Conservation (phyloP, 2,797 vertebrate genomes). For the Aulostomus chinensis region DNA sequence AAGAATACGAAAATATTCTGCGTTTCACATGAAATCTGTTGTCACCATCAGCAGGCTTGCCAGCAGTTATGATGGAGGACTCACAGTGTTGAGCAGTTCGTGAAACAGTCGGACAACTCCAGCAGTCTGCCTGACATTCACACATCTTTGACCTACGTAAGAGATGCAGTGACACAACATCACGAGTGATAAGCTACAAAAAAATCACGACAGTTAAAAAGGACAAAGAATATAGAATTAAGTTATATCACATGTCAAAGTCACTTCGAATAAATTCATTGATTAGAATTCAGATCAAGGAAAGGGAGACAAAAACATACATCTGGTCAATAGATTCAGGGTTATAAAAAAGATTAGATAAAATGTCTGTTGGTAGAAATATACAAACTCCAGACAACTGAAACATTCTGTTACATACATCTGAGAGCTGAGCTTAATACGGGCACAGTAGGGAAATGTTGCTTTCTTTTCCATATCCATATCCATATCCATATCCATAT, state of each 20-base stretch:
- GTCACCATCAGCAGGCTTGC: conserved; percentile 40
- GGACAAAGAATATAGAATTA: conserved; percentile 58
- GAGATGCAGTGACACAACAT: conserved; percentile 59
- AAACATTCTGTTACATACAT: conserved; percentile 89
- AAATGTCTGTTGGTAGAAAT: conserved; percentile 81
- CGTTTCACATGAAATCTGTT: conserved; percentile 52
- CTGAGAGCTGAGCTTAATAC: conserved; percentile 83
- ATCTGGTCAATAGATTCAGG: conserved; percentile 76
- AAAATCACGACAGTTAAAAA: conserved; percentile 54
- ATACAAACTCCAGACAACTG: conserved; percentile 78
- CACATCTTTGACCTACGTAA: conserved; percentile 53
- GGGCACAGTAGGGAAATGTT: conserved; percentile 57
- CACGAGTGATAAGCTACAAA: conserved; percentile 49
- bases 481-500: too few species aligned
- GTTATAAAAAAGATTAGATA: conserved; percentile 81
- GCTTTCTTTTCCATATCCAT: conserved; percentile 57
- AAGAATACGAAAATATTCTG: conserved; percentile 17
- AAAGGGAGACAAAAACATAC: conserved; percentile 52
- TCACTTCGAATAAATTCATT: conserved; percentile 70
- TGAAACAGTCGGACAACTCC: conserved; percentile 55
- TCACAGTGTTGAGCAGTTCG: conserved; percentile 58
- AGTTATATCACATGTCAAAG: conserved; percentile 70
- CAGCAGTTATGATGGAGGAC: conserved; percentile 48
- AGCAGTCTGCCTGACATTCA: conserved; percentile 69
- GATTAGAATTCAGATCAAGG: conserved; percentile 69